Evolutionary conservation across 2,888 invertebrate genomes (phyloP).

Genomic region (Pyrocoelia pectoralis): DNA sequence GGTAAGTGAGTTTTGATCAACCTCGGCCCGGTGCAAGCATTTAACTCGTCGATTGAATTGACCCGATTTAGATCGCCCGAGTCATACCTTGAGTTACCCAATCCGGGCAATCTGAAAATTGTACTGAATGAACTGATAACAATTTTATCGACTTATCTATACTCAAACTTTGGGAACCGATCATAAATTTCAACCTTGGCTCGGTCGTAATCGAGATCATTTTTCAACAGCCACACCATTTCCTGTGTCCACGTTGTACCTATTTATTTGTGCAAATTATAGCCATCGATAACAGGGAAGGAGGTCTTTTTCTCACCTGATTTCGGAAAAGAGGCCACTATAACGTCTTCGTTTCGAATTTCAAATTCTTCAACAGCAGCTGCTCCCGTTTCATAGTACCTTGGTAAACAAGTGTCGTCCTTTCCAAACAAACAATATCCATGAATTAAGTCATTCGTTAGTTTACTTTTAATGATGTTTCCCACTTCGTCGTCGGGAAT

Average conservation of each 20-base stretch:
- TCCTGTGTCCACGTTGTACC: slow-evolving; percentile 82
- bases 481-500: no score
- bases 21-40: slow-evolving; percentile 49
- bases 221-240: slow-evolving; percentile 74
- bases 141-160: no score
- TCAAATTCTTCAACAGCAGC: slow-evolving; percentile 15
- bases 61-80: neutral
- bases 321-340: slow-evolving; percentile 13
- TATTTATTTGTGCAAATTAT: no score
- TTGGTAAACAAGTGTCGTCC: slow-evolving; percentile 7
- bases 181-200: slow-evolving; percentile 65
- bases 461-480: no score
- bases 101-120: neutral
- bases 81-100: no score
- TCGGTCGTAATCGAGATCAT: slow-evolving; percentile 66
- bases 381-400: slow-evolving; percentile 1
- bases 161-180: slow-evolving; percentile 78
- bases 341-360: slow-evolving; percentile 6
- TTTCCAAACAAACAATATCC: slow-evolving; percentile 3
- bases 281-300: no score
- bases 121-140: no score
- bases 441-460: no score
- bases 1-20: slow-evolving; percentile 74
- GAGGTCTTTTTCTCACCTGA: no score
- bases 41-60: slow-evolving; percentile 46